phyloP scores from a whole-genome alignment of 2,113 vertebrate species.

The Pygoscelis antarcticus region DNA sequence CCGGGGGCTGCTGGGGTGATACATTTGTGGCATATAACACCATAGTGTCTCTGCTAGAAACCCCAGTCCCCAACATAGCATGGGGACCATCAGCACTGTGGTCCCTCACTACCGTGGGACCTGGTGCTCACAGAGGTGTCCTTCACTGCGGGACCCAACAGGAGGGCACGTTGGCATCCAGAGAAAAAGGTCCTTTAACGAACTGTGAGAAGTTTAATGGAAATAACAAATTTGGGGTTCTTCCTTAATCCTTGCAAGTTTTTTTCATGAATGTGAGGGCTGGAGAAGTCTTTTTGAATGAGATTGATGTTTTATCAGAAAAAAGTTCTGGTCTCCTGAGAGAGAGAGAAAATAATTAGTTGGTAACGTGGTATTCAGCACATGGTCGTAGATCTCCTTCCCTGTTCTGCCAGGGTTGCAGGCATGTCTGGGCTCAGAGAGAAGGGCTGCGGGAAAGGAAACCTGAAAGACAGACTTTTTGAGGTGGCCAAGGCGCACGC shows the following conservation, averaged over 20 bases:
- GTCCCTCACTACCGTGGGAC: fast-evolving
- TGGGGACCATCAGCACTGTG: fast-evolving
- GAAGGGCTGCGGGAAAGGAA: neutral
- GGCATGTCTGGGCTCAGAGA: neutral
- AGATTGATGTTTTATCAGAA: neutral
- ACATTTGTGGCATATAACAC: neutral
- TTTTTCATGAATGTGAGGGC: neutral
- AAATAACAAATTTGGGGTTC: neutral
- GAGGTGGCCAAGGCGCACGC: fast-evolving
- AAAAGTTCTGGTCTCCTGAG: neutral
- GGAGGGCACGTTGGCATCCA: neutral
- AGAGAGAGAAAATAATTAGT: neutral
- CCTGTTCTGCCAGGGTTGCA: neutral
- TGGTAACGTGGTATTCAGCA: neutral
- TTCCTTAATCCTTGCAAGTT: neutral
- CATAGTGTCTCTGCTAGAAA: neutral
- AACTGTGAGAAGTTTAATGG: neutral
- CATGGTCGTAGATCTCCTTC: neutral
- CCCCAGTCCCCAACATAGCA: neutral
- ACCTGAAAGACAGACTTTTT: neutral
- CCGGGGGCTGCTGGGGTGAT: neutral
- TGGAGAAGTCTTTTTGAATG: neutral
- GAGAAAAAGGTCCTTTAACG: neutral
- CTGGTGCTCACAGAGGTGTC: neutral
- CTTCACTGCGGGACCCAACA: fast-evolving